These are phyloP conservation scores for Andrena chrysosceles DNA, from an alignment of 2,888 invertebrate species.

Conservation along the genomic window DNA sequence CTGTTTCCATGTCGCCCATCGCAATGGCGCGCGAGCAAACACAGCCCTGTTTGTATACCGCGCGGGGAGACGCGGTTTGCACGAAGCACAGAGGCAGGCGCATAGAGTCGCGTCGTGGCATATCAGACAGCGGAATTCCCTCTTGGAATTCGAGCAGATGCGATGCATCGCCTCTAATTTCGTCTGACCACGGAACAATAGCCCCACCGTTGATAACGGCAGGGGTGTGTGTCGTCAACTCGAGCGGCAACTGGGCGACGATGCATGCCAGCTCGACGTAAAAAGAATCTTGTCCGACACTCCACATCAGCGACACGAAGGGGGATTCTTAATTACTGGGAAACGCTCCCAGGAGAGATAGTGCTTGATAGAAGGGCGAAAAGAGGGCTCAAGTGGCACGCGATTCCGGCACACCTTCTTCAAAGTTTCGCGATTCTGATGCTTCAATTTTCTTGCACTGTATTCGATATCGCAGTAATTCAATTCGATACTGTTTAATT, in stretches of 20 bases:
- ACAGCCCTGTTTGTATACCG: slow-evolving; percentile 10
- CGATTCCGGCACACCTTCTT: neutral
- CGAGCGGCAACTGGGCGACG: neutral
- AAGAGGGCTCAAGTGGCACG: neutral
- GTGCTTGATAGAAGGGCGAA: neutral
- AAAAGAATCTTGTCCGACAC: slow-evolving; percentile 7
- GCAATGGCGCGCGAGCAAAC: slow-evolving; percentile 12
- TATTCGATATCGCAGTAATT: no score
- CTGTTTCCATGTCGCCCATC: neutral
- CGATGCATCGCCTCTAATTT: slow-evolving; percentile 58
- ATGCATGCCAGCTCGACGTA: neutral
- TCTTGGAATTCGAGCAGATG: slow-evolving; percentile 56
- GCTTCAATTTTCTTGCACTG: no score
- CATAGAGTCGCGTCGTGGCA: slow-evolving; percentile 5
- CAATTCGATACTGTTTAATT: no score
- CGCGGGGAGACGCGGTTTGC: slow-evolving; percentile 5
- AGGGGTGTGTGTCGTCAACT: neutral
- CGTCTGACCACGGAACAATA: slow-evolving; percentile 52
- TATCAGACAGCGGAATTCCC: slow-evolving; percentile 47
- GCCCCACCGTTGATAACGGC: slow-evolving; percentile 9
- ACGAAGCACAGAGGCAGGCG: neutral
- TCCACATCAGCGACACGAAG: neutral
- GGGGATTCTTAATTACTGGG: slow-evolving; percentile 13
- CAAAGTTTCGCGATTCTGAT: neutral
- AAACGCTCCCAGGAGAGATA: slow-evolving; percentile 20